Base-by-base conservation (phyloP, 2,888 invertebrate genomes). In the Cistogaster globosa region DNA sequence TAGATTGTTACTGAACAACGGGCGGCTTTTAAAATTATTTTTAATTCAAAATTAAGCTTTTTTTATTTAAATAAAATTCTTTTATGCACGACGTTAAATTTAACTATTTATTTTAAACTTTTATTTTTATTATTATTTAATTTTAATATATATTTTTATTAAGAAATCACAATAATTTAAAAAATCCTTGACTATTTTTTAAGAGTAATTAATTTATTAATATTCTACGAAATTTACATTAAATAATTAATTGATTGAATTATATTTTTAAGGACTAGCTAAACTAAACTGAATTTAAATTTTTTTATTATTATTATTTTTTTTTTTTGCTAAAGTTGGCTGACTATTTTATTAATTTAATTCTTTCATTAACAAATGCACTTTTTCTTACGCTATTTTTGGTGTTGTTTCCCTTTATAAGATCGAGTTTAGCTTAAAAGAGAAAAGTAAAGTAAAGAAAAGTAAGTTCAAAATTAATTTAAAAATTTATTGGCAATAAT, bases 121-220 rank as follows among this genome's bases (percentile, higher is more conserved):
- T 62, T 78, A 20, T 36, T 85, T 81, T 68, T 62, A 71, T 57
- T 68, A 87, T 85, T 89, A 86, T 87, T 83, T 79, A 63, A 11
- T 86, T 60, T 65, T 26, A 58, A 65, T 26, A 74, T 36, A 69
- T 84, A 82, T n/a, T 84, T 83, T 84, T 83, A 42, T 48, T 91
- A 91, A 91, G 90, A 90, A 92, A 92, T 92, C 92, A 92, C 92
- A 92, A 92, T 92, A 90, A 84, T 65, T 83, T 78, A 65, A 83
- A 67, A 62, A 57, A 22, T 72, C 65, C 14, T 83, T 38, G 65
- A 38, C 82, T 80, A 57, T 68, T 71, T 48, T n/a, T 75, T 76
- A 63, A 55, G 68, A 86, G 74, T 77, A 71, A 60, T 83, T 77
- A 71, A 69, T 57, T 80, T 36, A 65, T 63, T 78, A n/a, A 38